Conservation (phyloP, 2,888 invertebrate genomes). For the Gastrophysa polygoni region DNA sequence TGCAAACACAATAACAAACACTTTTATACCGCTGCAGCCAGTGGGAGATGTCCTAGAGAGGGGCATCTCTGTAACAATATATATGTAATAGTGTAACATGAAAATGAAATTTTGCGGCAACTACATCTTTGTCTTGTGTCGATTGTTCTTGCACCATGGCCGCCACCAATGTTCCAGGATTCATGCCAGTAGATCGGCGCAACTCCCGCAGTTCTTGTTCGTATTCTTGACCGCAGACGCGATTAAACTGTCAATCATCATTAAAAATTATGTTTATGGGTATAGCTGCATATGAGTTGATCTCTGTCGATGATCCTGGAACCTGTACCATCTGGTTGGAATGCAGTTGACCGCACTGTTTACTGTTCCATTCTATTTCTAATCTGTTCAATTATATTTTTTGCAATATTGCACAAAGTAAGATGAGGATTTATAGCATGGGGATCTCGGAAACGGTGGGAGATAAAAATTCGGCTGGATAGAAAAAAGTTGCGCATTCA, state of each 20-base stretch:
- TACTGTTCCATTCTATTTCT: no score
- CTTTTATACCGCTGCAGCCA: slow-evolving; percentile 52
- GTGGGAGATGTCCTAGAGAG: slow-evolving; percentile 52
- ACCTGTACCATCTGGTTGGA: no score
- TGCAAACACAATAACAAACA: slow-evolving; percentile 52
- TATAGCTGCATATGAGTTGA: background rate
- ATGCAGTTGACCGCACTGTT: no score
- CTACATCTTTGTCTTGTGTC: background rate
- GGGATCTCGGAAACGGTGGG: no score
- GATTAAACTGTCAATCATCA: background rate
- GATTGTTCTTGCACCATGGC: background rate
- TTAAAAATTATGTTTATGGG: background rate
- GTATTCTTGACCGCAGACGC: background rate
- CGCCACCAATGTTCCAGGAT: background rate
- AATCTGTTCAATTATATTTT: no score
- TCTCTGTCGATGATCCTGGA: background rate
- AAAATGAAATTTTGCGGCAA: slow-evolving; percentile 28
- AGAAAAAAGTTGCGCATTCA: no score
- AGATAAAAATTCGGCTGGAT: no score
- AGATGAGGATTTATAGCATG: no score
- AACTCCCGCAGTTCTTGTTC: background rate
- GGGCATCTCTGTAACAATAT: slow-evolving; percentile 47
- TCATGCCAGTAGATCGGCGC: background rate
- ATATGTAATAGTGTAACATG: slow-evolving; percentile 53
- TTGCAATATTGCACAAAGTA: no score